These are phyloP conservation scores for Diuraphis noxia DNA, from an alignment of 1,140 invertebrate species.

Conservation along the genomic window DNA sequence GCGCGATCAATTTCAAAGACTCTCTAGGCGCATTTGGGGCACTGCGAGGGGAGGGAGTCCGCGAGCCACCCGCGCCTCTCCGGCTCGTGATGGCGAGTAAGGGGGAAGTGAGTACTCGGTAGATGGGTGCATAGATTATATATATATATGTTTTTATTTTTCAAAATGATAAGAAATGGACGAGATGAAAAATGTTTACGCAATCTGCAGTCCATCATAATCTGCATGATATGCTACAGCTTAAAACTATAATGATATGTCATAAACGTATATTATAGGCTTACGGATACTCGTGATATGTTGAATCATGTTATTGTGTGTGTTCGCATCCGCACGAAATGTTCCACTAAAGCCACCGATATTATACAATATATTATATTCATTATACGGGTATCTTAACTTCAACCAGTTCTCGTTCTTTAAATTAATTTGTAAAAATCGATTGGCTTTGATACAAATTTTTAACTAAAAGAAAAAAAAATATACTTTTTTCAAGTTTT, in stretches of 20 bases:
- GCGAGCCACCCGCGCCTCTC: not conserved
- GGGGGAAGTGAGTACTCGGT: not conserved
- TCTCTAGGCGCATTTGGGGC: not conserved
- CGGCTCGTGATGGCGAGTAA: not conserved
- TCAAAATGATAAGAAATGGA: not conserved
- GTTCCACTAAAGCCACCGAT: not conserved
- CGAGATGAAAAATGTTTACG: not conserved
- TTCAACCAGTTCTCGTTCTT: not conserved
- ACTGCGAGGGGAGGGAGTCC: not conserved
- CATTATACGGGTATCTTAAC: not conserved
- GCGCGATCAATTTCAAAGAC: conserved; percentile 16
- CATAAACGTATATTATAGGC: not conserved
- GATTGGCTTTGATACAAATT: not conserved
- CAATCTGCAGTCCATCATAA: not conserved
- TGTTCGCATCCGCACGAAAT: not conserved
- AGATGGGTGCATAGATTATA: too few species aligned
- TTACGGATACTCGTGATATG: not conserved
- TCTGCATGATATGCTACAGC: not conserved
- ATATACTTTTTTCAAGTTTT: not conserved
- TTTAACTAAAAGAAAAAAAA: not conserved
- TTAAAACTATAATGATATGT: too few species aligned
- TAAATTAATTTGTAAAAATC: not conserved
- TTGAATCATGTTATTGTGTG: not conserved
- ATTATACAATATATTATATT: not conserved
- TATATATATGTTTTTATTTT: not conserved